A percentile compares a stretch with the other conserved stretches of the same genome.
These are phyloP conservation scores for Formicarius rufipectus DNA, from an alignment of 2,113 vertebrate species.

Conservation along the genomic window DNA sequence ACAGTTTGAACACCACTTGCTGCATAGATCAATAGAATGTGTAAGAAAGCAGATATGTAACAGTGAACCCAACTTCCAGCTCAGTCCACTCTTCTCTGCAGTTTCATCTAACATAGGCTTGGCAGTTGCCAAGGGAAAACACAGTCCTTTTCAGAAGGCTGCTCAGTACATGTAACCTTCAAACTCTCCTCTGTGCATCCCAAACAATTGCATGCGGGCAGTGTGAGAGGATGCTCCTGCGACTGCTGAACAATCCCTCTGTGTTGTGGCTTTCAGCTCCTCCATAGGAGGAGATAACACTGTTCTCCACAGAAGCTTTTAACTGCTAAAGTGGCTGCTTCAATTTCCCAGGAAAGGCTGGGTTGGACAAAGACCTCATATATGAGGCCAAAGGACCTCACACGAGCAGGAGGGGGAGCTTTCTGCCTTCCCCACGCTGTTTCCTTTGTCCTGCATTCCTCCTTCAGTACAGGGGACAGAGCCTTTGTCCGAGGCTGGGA, in stretches of 20 bases:
- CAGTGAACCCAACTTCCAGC: constrained; percentile 10
- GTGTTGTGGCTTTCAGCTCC: constrained; percentile 36
- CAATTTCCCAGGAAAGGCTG: background rate
- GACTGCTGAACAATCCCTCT: background rate
- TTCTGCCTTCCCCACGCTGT: background rate
- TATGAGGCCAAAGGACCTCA: constrained; percentile 14
- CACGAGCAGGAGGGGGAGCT: constrained; percentile 35
- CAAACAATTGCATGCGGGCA: constrained; percentile 10
- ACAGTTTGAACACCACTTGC: constrained; percentile 28
- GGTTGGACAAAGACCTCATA: constrained; percentile 18
- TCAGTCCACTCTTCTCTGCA: background rate
- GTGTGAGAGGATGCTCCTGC: background rate
- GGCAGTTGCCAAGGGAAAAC: background rate
- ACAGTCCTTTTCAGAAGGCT: background rate
- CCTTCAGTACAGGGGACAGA: background rate
- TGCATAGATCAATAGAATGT: constrained; percentile 5
- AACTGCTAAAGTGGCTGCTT: background rate
- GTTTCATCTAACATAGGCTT: background rate
- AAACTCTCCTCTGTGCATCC: background rate
- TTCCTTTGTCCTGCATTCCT: constrained; percentile 38
- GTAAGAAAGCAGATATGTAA: background rate
- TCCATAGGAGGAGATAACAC: background rate
- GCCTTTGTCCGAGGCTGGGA: background rate
- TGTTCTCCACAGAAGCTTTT: constrained; percentile 10
- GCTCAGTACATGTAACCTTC: background rate